These are phyloP conservation scores for Drosophila subpulchrella DNA, from an alignment of 1,140 invertebrate species.

Conservation along the genomic window DNA sequence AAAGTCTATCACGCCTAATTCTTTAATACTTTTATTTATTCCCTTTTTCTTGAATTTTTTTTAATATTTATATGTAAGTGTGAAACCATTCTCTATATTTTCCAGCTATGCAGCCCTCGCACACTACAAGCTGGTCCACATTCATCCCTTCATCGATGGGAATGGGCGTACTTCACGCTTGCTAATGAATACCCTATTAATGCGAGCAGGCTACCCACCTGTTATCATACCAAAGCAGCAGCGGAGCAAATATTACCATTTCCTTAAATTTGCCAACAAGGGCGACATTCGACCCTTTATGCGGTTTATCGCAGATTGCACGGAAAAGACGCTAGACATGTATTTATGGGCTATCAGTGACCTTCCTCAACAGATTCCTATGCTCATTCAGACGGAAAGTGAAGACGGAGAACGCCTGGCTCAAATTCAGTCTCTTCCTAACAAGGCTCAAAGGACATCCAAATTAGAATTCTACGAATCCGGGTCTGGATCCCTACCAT, in stretches of 20 bases:
- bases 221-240: constrained; percentile 98
- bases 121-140: constrained; percentile 98
- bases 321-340: constrained; percentile 96
- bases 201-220: constrained; percentile 98
- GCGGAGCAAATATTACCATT: constrained; percentile 93
- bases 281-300: constrained; percentile 97
- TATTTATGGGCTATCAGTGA: constrained; percentile 93
- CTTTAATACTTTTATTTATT: no score
- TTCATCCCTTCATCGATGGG: constrained; percentile 96
- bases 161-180: constrained; percentile 97
- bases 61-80: no score
- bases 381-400: constrained; percentile 84
- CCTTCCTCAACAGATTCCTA: constrained; percentile 86
- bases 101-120: constrained; percentile 92
- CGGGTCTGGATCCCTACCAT: no score
- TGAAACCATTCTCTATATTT: not conserved
- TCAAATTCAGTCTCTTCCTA: no score
- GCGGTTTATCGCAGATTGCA: constrained; percentile 97
- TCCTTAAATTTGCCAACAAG: constrained; percentile 94
- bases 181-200: constrained; percentile 98
- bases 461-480: no score
- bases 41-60: no score
- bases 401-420: constrained; percentile 61
- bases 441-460: no score
- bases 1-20: no score